Conservation (phyloP, 2,797 vertebrate genomes). For the Coluber constrictor region DNA sequence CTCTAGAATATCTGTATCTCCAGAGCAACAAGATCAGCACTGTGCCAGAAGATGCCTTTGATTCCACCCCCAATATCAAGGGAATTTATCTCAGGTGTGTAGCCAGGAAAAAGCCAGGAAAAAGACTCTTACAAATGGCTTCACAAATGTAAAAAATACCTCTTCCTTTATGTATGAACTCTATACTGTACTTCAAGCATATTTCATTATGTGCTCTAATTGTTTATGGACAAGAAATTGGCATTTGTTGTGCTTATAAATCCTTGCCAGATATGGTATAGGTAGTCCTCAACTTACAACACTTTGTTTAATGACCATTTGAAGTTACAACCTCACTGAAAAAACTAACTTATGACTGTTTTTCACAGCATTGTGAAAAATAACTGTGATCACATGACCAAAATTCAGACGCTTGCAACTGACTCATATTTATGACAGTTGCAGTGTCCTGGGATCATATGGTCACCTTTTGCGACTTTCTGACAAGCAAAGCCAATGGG, state of each 20-base stretch:
- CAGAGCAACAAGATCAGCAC: constrained; percentile 88
- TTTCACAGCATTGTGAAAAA: not conserved
- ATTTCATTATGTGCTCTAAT: not conserved
- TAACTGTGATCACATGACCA: not conserved
- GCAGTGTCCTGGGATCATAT: not conserved
- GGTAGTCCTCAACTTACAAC: not conserved
- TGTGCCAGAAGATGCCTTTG: constrained; percentile 81
- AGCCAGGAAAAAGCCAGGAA: not conserved
- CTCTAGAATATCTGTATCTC: constrained; percentile 90
- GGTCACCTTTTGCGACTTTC: not conserved
- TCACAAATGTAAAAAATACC: not conserved
- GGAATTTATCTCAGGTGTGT: constrained; percentile 90
- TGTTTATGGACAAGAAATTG: not conserved
- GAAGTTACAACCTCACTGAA: not conserved
- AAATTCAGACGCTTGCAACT: not conserved
- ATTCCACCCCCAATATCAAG: constrained; percentile 91
- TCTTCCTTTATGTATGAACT: not conserved
- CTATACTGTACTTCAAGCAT: not conserved
- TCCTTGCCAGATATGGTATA: not conserved
- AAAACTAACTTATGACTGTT: not conserved
- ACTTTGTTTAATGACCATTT: not conserved
- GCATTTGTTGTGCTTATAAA: not conserved
- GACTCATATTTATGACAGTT: not conserved
- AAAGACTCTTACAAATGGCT: constrained; percentile 4
- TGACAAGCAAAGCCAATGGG: not conserved